Evolutionary conservation across 2,888 invertebrate species (phyloP), one percentile per base, ranked within the genome.

Genomic region (Nasonia oneida): DNA sequence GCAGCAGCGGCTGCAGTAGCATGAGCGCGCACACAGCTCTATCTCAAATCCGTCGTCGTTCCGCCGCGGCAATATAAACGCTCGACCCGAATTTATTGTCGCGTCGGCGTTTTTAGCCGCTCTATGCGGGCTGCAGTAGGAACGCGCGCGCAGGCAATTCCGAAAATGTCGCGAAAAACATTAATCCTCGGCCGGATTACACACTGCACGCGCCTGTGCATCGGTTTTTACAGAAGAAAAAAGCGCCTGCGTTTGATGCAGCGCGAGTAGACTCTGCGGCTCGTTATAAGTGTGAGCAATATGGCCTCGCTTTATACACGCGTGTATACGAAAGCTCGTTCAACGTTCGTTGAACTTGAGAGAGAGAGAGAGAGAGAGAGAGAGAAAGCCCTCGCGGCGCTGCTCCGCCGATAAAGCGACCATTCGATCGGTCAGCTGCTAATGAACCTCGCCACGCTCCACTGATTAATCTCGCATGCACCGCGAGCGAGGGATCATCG

Each of bases 51-150:
- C 77, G 77, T 64, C 77, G 64, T 64, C 12, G 42, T 77, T 14
- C 61, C 39, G 67, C n/a, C 14, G 67, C 14, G 67, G 70, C 79
- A 39, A 67, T 79, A 67, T 67, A 79, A 80, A 53, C 79, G 50
- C 79, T 80, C 71, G 79, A 71, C 70, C 79, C 53, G 53, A 80
- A 80, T 80, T 80, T 71, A 71, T 80, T 53, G 70, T 50, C 67
- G 47, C 67, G 79, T 50, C 67, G 79, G 79, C 77, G 23, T 42
- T 77, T 77, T 77, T 77, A 50, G 10, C n/a, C 75, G 14, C 53
- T n/a, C 57, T 1, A 6, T 10, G 57, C 57, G 57, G 57, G 8
- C 57, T 61, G n/a, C 6, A n/a, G n/a, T 8, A n/a, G 29, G 29
- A 29, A 29, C 29, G 23, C 57, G 47, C 23, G 47, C 47, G 50